Conservation (phyloP, 1,140 invertebrate genomes). For the Macrobrachium rosenbergii region DNA sequence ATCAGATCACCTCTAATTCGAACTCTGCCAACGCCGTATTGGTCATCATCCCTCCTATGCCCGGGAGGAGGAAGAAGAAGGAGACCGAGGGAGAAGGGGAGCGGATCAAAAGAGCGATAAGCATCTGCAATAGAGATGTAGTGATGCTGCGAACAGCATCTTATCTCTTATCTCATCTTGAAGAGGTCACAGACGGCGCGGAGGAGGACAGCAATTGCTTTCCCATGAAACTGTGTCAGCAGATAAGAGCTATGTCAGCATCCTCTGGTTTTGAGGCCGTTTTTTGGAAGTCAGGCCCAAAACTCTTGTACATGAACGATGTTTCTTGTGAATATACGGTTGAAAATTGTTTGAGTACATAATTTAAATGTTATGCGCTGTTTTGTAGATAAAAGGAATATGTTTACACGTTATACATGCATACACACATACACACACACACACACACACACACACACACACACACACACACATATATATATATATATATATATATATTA, state of each 20-base stretch:
- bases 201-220: neutral
- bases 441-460: neutral
- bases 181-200: neutral
- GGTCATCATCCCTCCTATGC: slow-evolving; percentile 41
- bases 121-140: neutral
- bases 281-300: slow-evolving; percentile 1
- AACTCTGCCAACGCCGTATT: slow-evolving; percentile 49
- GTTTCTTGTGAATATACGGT: slow-evolving; percentile 17
- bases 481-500: neutral
- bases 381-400: too few species aligned
- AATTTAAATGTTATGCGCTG: too few species aligned
- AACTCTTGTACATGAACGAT: neutral
- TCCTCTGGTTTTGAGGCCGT: slow-evolving; percentile 11
- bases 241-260: neutral
- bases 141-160: slow-evolving; percentile 19
- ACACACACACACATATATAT: neutral
- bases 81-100: neutral
- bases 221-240: neutral
- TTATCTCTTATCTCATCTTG: slow-evolving; percentile 16
- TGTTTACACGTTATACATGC: too few species aligned
- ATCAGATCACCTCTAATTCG: slow-evolving; percentile 53
- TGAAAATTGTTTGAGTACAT: neutral
- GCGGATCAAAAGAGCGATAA: neutral
- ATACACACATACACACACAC: too few species aligned
- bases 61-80: too few species aligned